A percentile compares a stretch with the other conserved stretches of the same genome.
These are phyloP conservation scores for Martes flavigula DNA, from an alignment of 2,797 vertebrate species.

Conservation along the genomic window DNA sequence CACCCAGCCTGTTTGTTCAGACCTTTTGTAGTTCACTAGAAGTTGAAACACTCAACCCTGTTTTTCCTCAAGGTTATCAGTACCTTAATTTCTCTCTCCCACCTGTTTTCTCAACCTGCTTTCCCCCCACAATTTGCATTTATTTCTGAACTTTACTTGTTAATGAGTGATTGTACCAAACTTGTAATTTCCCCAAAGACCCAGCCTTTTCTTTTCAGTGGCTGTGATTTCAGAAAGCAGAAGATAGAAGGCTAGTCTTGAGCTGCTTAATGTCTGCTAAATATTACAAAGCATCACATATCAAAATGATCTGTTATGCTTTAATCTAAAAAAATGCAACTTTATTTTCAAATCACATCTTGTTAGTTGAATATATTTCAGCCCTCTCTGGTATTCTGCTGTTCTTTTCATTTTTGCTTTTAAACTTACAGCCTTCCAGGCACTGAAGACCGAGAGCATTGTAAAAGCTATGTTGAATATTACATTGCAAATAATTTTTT, in stretches of 20 bases:
- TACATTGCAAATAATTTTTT: conserved; percentile 53
- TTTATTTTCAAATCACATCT: conserved; percentile 61
- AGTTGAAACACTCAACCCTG: background rate
- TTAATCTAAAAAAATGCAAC: background rate
- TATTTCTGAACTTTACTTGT: conserved; percentile 42
- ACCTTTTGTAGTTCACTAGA: background rate
- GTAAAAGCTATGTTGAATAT: background rate
- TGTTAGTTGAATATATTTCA: conserved; percentile 33
- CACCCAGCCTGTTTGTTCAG: background rate
- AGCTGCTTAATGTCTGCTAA: background rate
- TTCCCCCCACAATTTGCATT: background rate
- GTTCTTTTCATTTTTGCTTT: conserved; percentile 44
- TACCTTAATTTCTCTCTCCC: conserved; percentile 20
- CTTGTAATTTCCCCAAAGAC: conserved; percentile 47
- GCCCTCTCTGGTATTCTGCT: background rate
- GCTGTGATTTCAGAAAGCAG: conserved; percentile 1
- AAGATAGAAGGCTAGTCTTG: background rate
- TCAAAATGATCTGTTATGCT: background rate
- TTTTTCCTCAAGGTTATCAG: background rate
- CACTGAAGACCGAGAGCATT: background rate
- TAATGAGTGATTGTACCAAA: conserved; percentile 55
- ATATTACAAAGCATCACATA: background rate
- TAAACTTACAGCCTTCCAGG: conserved; percentile 10
- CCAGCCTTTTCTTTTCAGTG: background rate
- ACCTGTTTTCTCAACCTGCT: conserved; percentile 12